A percentile compares a stretch with the other conserved stretches of the same genome.
Evolutionary conservation across 2,888 invertebrate genomes (phyloP).

Genomic region (Trissolcus brochymenae): DNA sequence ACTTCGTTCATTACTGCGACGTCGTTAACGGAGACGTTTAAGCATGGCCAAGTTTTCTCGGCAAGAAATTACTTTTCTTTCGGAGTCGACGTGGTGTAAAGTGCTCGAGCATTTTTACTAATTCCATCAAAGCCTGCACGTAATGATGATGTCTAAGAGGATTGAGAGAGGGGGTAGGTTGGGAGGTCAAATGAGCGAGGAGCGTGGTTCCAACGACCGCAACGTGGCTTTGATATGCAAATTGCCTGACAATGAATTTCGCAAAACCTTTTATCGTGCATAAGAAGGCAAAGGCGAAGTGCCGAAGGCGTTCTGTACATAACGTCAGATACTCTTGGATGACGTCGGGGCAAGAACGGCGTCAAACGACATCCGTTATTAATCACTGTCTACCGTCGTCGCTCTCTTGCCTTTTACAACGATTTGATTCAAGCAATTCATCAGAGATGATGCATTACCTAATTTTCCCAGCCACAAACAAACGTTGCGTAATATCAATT

Average conservation of each 20-base stretch:
- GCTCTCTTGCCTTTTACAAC: slow-evolving; percentile 53
- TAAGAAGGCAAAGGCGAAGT: slow-evolving; percentile 66
- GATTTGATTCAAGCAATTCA: slow-evolving; percentile 58
- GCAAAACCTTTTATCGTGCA: slow-evolving; percentile 74
- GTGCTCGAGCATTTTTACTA: slow-evolving; percentile 66
- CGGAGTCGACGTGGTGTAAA: slow-evolving; percentile 61
- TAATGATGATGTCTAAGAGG: slow-evolving; percentile 57
- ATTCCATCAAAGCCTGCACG: slow-evolving; percentile 62
- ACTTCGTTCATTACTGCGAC: slow-evolving; percentile 56
- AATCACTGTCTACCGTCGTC: slow-evolving; percentile 74
- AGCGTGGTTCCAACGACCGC: slow-evolving; percentile 61
- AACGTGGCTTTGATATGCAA: slow-evolving; percentile 73
- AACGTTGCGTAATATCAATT: slow-evolving; percentile 35
- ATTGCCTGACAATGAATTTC: slow-evolving; percentile 75
- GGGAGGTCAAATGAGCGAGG: slow-evolving; percentile 61
- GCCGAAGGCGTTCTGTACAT: slow-evolving; percentile 58
- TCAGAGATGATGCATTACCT: slow-evolving; percentile 56
- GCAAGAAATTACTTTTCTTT: slow-evolving; percentile 60
- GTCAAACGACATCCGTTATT: slow-evolving; percentile 74
- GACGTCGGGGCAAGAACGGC: slow-evolving; percentile 65
- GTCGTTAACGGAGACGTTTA: slow-evolving; percentile 52
- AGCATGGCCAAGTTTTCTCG: slow-evolving; percentile 57
- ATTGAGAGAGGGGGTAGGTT: slow-evolving; percentile 47
- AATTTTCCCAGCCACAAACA: slow-evolving; percentile 28
- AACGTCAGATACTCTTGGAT: slow-evolving; percentile 58